A percentile compares a stretch with the other conserved stretches of the same genome.
Conservation (phyloP, 2,113 vertebrate genomes). For the Neofelis nebulosa region DNA sequence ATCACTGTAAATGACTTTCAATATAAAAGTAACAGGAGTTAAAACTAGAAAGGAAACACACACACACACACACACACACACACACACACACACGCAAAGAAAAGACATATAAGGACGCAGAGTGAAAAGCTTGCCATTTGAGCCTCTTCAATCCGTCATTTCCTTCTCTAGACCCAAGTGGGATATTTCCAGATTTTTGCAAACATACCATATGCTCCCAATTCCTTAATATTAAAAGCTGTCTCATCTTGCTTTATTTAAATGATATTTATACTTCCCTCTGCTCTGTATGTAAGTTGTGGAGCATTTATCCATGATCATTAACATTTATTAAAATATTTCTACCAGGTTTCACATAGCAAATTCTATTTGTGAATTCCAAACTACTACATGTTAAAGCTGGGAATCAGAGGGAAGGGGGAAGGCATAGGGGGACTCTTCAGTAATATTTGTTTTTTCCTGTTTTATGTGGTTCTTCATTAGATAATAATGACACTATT, state of each 20-base stretch:
- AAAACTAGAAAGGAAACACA: not conserved
- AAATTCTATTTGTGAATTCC: conserved; percentile 42
- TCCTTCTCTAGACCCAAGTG: not conserved
- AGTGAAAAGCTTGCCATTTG: not conserved
- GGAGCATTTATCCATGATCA: conserved; percentile 42
- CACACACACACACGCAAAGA: not conserved
- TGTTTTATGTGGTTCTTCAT: not conserved
- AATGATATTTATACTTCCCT: conserved; percentile 67
- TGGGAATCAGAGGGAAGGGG: not conserved
- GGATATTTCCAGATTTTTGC: conserved; percentile 49
- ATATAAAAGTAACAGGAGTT: not conserved
- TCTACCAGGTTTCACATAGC: not conserved
- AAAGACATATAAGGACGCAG: not conserved
- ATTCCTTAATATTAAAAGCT: conserved; percentile 70
- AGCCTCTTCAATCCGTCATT: not conserved
- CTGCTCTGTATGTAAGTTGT: conserved; percentile 41
- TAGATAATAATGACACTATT: not conserved
- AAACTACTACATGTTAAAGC: not conserved
- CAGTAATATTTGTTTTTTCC: not conserved
- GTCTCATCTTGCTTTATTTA: conserved; percentile 57
- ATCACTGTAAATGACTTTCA: not conserved
- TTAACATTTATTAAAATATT: conserved; percentile 60
- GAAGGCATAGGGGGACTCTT: not conserved
- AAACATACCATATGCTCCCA: conserved; percentile 58
- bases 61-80: not conserved